These are phyloP conservation scores for Plutella xylostella DNA, from an alignment of 2,888 invertebrate species.

Conservation along the genomic window DNA sequence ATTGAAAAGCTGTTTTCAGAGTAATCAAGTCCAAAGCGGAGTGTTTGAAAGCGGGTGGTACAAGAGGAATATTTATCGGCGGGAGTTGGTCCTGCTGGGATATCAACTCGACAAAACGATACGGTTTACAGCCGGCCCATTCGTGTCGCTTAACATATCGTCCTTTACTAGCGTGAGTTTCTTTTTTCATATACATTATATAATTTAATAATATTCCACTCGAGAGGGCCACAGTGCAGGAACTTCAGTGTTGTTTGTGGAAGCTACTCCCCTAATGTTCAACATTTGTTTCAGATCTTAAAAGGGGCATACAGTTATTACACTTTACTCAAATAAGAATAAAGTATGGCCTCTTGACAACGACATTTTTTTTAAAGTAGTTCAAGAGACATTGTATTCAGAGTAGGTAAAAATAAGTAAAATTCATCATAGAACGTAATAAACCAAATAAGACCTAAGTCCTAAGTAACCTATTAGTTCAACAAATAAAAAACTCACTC, in stretches of 20 bases:
- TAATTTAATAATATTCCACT: neutral
- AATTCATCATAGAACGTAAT: no score
- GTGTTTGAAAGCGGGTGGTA: neutral
- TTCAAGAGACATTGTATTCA: no score
- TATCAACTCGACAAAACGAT: neutral
- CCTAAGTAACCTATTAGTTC: no score
- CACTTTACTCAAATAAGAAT: neutral
- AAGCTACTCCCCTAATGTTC: neutral
- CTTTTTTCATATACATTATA: neutral
- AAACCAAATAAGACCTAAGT: no score
- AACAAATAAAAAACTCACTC: no score
- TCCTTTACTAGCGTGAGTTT: neutral
- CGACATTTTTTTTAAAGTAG: no score
- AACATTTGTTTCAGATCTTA: neutral
- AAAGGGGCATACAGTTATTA: slow-evolving; percentile 4
- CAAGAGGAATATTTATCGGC: neutral
- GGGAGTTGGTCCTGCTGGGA: neutral
- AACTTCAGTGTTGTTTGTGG: no score
- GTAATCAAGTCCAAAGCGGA: neutral
- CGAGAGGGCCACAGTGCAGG: neutral
- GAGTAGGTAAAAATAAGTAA: no score
- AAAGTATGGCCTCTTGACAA: no score
- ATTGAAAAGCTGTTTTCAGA: neutral
- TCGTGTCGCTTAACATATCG: neutral
- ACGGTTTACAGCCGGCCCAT: neutral